Percentiles rank a stretch among this genome's conserved stretches.
These are phyloP conservation scores for Bombus pyrosoma DNA, from an alignment of 1,140 invertebrate genomes.

Conservation along the genomic window DNA sequence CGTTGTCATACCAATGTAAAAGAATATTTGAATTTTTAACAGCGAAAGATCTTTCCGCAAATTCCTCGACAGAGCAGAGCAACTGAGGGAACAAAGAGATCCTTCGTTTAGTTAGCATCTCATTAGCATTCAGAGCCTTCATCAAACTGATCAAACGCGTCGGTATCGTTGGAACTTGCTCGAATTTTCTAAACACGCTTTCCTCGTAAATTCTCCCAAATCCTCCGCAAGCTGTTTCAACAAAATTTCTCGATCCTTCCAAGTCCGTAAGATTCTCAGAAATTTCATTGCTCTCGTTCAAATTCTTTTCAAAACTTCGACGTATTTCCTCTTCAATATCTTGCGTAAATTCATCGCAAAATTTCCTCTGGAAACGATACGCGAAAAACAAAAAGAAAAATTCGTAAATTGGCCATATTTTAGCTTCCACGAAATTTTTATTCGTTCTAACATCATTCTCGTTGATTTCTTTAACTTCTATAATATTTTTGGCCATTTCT, in stretches of 20 bases:
- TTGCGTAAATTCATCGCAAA: slow-evolving; percentile 43
- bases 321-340: not conserved
- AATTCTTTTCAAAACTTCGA: not conserved
- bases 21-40: slow-evolving; percentile 57
- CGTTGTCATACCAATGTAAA: slow-evolving; percentile 46
- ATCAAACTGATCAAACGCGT: slow-evolving; percentile 69
- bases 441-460: not conserved
- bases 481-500: slow-evolving; percentile 19
- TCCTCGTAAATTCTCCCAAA: not conserved
- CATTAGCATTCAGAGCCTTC: slow-evolving; percentile 50
- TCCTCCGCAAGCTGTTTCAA: not conserved
- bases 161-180: slow-evolving; percentile 72
- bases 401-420: slow-evolving; percentile 81
- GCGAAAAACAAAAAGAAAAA: slow-evolving; percentile 73
- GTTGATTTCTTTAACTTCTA: not conserved
- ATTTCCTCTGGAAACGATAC: slow-evolving; percentile 62
- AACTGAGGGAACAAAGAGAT: slow-evolving; percentile 61
- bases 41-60: slow-evolving; percentile 62
- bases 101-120: slow-evolving; percentile 5
- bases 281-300: slow-evolving; percentile 38
- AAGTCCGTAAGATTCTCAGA: not conserved
- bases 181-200: not conserved
- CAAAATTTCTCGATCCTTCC: not conserved
- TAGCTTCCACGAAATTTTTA: slow-evolving; percentile 43
- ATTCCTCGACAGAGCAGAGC: slow-evolving; percentile 60